These are phyloP conservation scores for Discoglossus pictus DNA, from an alignment of 2,797 vertebrate genomes.

Conservation along the genomic window DNA sequence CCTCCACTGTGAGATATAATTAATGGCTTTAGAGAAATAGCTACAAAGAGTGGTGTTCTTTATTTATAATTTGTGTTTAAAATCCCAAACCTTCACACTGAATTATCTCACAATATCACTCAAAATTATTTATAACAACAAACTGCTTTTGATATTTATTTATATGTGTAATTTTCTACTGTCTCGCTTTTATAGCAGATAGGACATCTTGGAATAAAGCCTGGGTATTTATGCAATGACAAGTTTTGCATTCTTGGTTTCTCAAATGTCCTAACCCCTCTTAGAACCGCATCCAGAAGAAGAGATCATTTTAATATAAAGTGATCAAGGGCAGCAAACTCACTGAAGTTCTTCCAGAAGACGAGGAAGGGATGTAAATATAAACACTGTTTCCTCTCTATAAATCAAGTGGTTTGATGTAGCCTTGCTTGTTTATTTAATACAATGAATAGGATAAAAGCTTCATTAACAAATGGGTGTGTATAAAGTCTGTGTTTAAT, in stretches of 20 bases:
- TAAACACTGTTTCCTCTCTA: background rate
- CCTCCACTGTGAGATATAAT: too few species aligned
- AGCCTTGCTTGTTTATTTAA: background rate
- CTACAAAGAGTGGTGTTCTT: too few species aligned
- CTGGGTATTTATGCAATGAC: background rate
- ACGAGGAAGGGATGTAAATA: background rate
- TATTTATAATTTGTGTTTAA: too few species aligned
- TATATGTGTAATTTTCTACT: too few species aligned
- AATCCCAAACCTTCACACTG: too few species aligned
- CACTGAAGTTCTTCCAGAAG: background rate
- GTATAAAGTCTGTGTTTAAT: background rate
- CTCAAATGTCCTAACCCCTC: constrained; percentile 2
- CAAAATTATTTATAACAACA: background rate
- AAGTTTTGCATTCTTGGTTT: background rate
- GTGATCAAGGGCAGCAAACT: background rate
- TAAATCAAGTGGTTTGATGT: constrained; percentile 3
- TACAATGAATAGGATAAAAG: background rate
- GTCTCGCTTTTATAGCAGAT: background rate
- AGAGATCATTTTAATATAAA: background rate
- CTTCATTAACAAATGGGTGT: background rate
- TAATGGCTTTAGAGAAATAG: too few species aligned
- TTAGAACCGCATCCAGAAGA: background rate
- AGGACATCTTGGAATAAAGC: background rate
- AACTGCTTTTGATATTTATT: too few species aligned
- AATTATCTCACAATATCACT: too few species aligned